phyloP scores from a whole-genome alignment of 2,888 invertebrate genomes.

The Frankliniella intonsa region DNA sequence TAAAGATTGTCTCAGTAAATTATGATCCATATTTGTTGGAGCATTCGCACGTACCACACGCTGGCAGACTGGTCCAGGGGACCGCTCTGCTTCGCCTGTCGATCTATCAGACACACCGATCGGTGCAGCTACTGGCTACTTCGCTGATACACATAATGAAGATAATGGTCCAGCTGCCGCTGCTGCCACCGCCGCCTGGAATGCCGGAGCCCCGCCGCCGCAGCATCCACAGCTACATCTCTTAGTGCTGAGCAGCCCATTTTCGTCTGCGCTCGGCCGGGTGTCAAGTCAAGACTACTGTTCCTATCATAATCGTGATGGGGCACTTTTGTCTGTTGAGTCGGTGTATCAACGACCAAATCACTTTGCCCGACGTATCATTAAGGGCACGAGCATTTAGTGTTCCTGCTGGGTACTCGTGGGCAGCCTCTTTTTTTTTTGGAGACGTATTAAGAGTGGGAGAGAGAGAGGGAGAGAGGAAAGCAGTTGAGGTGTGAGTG shows the following conservation, averaged over 20 bases:
- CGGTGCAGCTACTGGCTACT: constrained; percentile 19
- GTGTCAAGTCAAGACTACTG: constrained; percentile 24
- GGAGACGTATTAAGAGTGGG: no score
- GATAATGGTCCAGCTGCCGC: constrained; percentile 7
- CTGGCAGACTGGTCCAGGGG: background rate
- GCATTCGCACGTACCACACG: constrained; percentile 9
- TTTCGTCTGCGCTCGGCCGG: background rate
- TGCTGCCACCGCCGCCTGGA: background rate
- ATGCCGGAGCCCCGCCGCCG: constrained; percentile 13
- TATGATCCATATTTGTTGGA: background rate
- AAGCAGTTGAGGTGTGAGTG: no score
- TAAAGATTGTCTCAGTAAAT: background rate
- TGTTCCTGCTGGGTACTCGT: background rate
- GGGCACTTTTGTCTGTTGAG: constrained; percentile 22
- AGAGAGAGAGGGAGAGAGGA: no score
- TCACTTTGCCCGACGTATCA: constrained; percentile 5
- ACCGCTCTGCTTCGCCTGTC: background rate
- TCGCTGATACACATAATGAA: constrained; percentile 20
- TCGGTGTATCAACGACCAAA: constrained; percentile 13
- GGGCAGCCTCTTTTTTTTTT: no score
- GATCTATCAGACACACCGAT: background rate
- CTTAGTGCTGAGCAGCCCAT: constrained; percentile 7
- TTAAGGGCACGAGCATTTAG: constrained; percentile 26
- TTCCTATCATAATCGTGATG: constrained; percentile 23
- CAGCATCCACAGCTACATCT: background rate